Evolutionary conservation across 37 sponge, comb jelly and placozoan genomes (phyloP).

Genomic region (Tethya wilhelma): DNA sequence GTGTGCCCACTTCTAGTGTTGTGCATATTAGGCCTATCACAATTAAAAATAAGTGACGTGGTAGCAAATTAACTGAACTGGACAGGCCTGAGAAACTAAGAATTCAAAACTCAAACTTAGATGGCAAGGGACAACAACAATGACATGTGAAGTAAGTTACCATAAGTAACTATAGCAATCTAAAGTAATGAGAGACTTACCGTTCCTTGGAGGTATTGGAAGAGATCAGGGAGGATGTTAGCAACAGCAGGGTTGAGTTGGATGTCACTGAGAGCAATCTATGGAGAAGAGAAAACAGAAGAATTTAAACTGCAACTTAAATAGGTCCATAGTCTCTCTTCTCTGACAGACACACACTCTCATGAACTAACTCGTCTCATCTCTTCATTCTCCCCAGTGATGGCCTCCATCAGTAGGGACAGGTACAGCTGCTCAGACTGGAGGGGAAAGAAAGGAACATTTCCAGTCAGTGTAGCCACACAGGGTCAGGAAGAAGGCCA

Average conservation of each 20-base stretch:
- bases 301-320: background rate
- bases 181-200: slow-evolving; percentile 20
- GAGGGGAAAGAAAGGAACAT: background rate
- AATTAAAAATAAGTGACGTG: no score
- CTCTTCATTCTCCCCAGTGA: slow-evolving; percentile 72
- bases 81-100: no score
- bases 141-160: background rate
- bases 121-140: background rate
- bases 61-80: no score
- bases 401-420: slow-evolving; percentile 67
- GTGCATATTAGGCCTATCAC: no score
- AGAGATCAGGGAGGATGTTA: slow-evolving; percentile 60
- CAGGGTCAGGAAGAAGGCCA: background rate
- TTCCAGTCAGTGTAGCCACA: no score
- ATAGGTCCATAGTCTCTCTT: background rate
- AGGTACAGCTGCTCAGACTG: slow-evolving; percentile 66
- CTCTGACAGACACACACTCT: background rate
- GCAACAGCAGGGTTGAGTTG: slow-evolving; percentile 53
- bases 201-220: slow-evolving; percentile 56
- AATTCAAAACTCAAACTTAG: no score
- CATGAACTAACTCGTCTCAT: slow-evolving; percentile 51
- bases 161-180: background rate
- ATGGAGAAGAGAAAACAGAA: background rate
- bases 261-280: slow-evolving; percentile 69
- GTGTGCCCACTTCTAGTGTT: no score